A percentile compares a stretch with the other conserved stretches of the same genome.
phyloP scores from a whole-genome alignment of 2,888 invertebrate genomes.

The Caenorhabditis zanzibari region DNA sequence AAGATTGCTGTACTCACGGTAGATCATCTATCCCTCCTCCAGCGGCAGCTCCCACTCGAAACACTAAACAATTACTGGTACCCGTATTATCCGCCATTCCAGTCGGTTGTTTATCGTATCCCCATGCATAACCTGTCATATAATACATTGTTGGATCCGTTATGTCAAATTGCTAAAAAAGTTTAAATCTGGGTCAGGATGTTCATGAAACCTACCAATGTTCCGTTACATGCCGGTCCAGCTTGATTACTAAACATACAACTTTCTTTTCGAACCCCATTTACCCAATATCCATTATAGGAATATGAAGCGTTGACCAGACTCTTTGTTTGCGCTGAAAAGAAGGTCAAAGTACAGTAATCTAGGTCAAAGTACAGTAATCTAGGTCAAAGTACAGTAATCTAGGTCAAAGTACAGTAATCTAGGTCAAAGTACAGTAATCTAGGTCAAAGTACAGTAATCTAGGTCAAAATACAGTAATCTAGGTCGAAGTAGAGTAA shows the following conservation, averaged over 20 bases:
- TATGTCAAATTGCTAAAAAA: not conserved
- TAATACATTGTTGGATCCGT: not conserved
- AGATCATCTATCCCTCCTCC: not conserved
- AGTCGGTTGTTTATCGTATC: not conserved
- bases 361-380: not conserved
- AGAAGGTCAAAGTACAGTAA: not conserved
- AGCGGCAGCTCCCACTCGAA: not conserved
- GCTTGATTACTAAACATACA: not conserved
- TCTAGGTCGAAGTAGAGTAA: not conserved
- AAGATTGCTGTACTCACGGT: not conserved
- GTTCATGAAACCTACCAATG: not conserved
- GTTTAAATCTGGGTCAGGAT: too few species aligned
- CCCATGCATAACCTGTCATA: not conserved
- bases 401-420: not conserved
- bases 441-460: not conserved
- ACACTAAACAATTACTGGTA: not conserved
- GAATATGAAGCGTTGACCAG: too few species aligned
- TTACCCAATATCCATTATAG: not conserved
- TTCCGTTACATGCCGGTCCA: not conserved
- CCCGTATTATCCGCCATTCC: not conserved
- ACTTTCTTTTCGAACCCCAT: not conserved
- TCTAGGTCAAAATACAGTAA: not conserved
- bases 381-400: not conserved
- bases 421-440: not conserved
- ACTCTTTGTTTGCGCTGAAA: not conserved